Base-by-base conservation (phyloP, 2,888 invertebrate species). In the Ernsta delagoae region DNA sequence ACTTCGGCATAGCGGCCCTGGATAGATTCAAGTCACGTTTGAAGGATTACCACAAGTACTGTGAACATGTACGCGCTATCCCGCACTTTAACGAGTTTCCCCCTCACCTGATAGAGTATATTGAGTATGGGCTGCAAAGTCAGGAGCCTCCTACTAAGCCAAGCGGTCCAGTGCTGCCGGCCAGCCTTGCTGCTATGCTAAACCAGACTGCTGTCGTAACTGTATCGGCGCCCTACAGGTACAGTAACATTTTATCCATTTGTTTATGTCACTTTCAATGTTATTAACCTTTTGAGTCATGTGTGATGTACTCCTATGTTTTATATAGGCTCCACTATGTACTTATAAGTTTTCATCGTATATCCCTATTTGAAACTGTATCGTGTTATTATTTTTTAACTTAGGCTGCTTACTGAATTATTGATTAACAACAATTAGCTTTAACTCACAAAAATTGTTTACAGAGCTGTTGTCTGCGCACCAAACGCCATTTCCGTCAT, bases 11-110 rank as follows among this genome's bases (percentile, higher is more conserved):
- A 64, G 97, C 98, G 0, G 98, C 98, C 0, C 87, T 98, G 66
- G 98, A 98, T 85, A 94, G 97, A 41, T 99, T 98, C 87, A 98
- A 98, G 85, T 95, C 94, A 4, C 95, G 97, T 41, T 89, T 99
- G 65, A 97, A 98, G 85, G 97, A 98, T 68, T 98, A 98, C 84
- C 97, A 97, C 71, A 98, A 97, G 76, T 98, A 98, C 85, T 98
- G 98, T 86, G 97, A 98, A 82, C 98, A 98, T 82, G 96, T 98
- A 57, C 88, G 96, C 65, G 95, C 96, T 11, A 97, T 98, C 77
- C 96, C 96, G 31, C 98, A 98, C 88, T 98, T 98, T 81, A 94
- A 89, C 71, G 97, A 98, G 76, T 98, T 98, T 83, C 98, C 98
- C 1, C 95, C 95, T n/a, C 96, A 97, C 85, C 92, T 98, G 43